Evolutionary conservation across 2,113 vertebrate genomes (phyloP).

Genomic region (Gymnocephalus cernua): DNA sequence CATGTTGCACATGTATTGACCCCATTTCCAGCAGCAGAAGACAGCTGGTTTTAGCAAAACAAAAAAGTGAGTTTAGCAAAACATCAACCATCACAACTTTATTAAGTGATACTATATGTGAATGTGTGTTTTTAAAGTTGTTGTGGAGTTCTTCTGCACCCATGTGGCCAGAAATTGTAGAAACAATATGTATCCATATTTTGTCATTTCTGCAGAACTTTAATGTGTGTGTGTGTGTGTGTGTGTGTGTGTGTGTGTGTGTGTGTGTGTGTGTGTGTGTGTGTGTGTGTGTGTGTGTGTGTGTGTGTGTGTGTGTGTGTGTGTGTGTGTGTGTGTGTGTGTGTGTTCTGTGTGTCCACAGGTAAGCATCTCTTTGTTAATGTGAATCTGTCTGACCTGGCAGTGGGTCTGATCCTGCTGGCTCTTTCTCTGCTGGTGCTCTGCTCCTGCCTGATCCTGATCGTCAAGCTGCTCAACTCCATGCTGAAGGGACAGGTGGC

Average conservation of each 20-base stretch:
- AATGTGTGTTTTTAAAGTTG: neutral
- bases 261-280: no score
- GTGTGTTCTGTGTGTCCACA: conserved; percentile 57
- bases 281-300: no score
- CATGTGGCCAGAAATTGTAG: neutral
- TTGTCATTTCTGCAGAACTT: neutral
- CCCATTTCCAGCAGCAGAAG: neutral
- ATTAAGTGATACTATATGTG: neutral
- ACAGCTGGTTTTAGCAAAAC: neutral
- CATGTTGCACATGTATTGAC: neutral
- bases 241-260: neutral
- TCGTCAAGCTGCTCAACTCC: conserved; percentile 94
- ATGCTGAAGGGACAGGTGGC: conserved; percentile 95
- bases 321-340: no score
- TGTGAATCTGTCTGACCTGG: conserved; percentile 85
- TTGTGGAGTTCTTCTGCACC: neutral
- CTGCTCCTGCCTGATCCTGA: conserved; percentile 91
- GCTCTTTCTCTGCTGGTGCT: conserved; percentile 88
- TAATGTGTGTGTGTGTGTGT: neutral
- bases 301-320: no score
- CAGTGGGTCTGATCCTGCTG: conserved; percentile 91
- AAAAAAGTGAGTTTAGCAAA: neutral
- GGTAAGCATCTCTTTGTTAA: conserved; percentile 90
- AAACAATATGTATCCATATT: neutral
- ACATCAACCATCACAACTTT: neutral